Evolutionary conservation across 2,888 invertebrate genomes (phyloP), one percentile per base, ranked within the genome.

Genomic region (Cheilosia vulpina): DNA sequence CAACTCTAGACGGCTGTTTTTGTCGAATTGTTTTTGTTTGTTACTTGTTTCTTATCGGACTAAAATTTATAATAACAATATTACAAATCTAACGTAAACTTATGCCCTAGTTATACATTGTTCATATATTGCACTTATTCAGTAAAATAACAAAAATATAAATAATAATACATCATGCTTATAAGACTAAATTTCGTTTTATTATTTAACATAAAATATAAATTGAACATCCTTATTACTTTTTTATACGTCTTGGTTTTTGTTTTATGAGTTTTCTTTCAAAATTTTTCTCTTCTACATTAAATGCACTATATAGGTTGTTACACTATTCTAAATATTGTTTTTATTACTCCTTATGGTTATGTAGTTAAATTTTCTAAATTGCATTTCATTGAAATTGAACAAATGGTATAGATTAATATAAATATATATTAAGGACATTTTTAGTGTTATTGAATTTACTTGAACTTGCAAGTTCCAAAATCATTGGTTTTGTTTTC

Each of bases 361-460:
- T 72, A 75, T 62, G 47, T 73, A 68, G 66, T 71, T 85, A 69
- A 75, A 43, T 52, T 82, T 69, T 82, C 77, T 87, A 81, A 87
- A 87, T 82, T 87, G 87, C 87, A 82, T 82, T 87, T 87, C 78
- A 82, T 78, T 87, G 87, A 87, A 87, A 87, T 87, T 82, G 82
- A 87, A 87, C 87, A 82, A 81, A 87, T 73, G 76, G 85, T 80
- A 79, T 79, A 84, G 79, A 73, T 81, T 77, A 72, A 85, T 85
- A 85, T 68, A 81, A 63, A 65, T 71, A 27, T 53, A 21, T 43
- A 73, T 66, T 65, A 62, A 60, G 58, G 71, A 11, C 34, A 13
- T 43, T 52, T 80, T 72, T 31, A 27, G 31, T 57, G 11, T 47
- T 21, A 5, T 13, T 73, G 66, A 63, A 63, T 60, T 17, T 57